phyloP scores from a whole-genome alignment of 2,797 vertebrate genomes.

The Naso thynnoides region DNA sequence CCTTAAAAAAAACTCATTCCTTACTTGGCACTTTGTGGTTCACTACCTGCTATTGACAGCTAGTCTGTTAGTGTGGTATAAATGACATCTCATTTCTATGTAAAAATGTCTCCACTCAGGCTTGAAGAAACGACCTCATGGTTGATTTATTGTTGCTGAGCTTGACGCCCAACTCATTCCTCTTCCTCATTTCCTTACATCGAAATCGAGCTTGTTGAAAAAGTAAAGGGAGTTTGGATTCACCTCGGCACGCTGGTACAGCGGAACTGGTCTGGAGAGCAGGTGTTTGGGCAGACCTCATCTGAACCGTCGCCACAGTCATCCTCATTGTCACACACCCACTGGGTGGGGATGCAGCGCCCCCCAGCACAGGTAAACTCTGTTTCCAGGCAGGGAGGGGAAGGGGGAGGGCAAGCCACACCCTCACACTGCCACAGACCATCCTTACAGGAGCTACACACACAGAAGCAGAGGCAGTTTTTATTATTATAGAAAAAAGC shows the following conservation, averaged over 20 bases:
- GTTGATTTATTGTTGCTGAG: neutral
- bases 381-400: constrained; percentile 79
- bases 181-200: neutral
- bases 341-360: constrained; percentile 88
- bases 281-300: constrained; percentile 86
- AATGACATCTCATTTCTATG: too few species aligned
- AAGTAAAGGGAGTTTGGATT: neutral
- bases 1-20: too few species aligned
- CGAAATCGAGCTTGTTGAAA: neutral
- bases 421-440: constrained; percentile 87
- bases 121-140: too few species aligned
- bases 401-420: constrained; percentile 66
- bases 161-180: neutral
- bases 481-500: neutral
- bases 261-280: constrained; percentile 83
- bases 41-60: too few species aligned
- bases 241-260: constrained; percentile 75
- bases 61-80: too few species aligned
- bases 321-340: constrained; percentile 94
- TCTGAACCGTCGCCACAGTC: constrained; percentile 94
- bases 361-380: constrained; percentile 86
- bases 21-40: too few species aligned
- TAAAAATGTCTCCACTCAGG: too few species aligned
- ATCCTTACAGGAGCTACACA: constrained; percentile 85
- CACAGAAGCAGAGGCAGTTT: neutral